Conservation (phyloP, 2,113 vertebrate species). For the Coptodon rendalli region DNA sequence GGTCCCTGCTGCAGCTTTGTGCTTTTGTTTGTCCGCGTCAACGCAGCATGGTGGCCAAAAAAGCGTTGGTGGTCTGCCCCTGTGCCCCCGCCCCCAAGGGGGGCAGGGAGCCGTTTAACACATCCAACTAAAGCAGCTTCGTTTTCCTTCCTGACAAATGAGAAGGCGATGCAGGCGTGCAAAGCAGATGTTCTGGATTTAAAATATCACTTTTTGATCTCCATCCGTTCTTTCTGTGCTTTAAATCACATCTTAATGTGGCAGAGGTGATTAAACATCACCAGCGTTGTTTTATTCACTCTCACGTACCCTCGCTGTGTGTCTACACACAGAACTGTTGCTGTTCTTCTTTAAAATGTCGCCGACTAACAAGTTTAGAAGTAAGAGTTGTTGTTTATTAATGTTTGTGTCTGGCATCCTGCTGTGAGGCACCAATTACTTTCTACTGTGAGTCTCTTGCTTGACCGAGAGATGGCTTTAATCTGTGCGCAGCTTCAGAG, state of each 20-base stretch:
- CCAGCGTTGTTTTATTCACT: background rate
- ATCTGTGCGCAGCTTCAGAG: background rate
- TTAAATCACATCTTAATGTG: background rate
- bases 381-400: background rate
- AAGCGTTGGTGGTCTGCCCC: constrained; percentile 60
- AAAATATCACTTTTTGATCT: constrained; percentile 17
- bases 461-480: constrained; percentile 4
- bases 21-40: constrained; percentile 49
- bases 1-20: constrained; percentile 39
- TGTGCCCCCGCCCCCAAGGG: background rate
- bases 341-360: background rate
- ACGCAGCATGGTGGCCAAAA: constrained; percentile 39
- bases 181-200: constrained; percentile 19
- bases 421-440: constrained; percentile 32
- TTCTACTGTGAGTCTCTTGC: constrained; percentile 5
- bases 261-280: constrained; percentile 5
- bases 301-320: background rate
- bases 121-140: constrained; percentile 21
- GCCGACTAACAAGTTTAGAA: background rate
- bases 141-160: constrained; percentile 27
- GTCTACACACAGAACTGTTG: background rate
- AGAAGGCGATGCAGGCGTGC: background rate
- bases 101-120: background rate
- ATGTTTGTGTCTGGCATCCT: background rate
- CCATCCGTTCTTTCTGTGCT: background rate